A percentile compares a stretch with the other conserved stretches of the same genome.
Conservation (phyloP, 2,888 invertebrate species). For the Drosophila mulleri region DNA sequence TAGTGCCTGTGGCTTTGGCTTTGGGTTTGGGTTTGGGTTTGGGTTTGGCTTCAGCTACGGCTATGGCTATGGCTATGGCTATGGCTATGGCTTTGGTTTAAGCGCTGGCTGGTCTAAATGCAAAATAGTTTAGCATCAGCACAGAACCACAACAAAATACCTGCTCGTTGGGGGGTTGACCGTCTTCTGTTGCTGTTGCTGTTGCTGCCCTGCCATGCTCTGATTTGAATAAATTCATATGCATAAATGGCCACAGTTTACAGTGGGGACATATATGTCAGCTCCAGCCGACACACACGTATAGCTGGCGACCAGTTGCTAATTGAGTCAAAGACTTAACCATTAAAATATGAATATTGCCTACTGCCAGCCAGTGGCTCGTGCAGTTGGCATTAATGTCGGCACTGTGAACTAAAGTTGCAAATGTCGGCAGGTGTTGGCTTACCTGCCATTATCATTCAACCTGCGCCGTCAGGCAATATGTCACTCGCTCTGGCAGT, state of each 20-base stretch:
- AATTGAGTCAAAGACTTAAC: constrained; percentile 57
- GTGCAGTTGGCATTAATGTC: constrained; percentile 24
- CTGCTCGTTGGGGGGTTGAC: constrained; percentile 17
- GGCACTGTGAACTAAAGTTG: constrained; percentile 22
- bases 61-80: constrained; percentile 2
- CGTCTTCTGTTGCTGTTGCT: constrained; percentile 3
- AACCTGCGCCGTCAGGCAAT: constrained; percentile 20
- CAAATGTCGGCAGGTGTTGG: constrained; percentile 32
- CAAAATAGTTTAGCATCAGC: constrained; percentile 73
- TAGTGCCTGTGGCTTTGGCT: constrained; percentile 29
- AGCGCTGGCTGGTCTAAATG: constrained; percentile 64
- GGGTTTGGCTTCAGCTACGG: constrained; percentile 13
- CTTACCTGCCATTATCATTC: constrained; percentile 21
- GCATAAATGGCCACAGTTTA: constrained; percentile 69
- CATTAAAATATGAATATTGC: constrained; percentile 18
- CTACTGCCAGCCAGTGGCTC: background rate
- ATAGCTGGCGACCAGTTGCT: constrained; percentile 31
- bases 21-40: constrained; percentile 16
- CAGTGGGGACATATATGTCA: constrained; percentile 37
- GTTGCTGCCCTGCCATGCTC: constrained; percentile 38
- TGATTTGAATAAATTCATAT: constrained; percentile 79
- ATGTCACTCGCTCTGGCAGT: constrained; percentile 34
- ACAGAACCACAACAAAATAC: constrained; percentile 69
- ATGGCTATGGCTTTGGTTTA: constrained; percentile 13
- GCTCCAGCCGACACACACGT: constrained; percentile 42